A percentile compares a stretch with the other conserved stretches of the same genome.
Conservation (phyloP, 2,888 invertebrate genomes). For the Teinopalpus imperialis region DNA sequence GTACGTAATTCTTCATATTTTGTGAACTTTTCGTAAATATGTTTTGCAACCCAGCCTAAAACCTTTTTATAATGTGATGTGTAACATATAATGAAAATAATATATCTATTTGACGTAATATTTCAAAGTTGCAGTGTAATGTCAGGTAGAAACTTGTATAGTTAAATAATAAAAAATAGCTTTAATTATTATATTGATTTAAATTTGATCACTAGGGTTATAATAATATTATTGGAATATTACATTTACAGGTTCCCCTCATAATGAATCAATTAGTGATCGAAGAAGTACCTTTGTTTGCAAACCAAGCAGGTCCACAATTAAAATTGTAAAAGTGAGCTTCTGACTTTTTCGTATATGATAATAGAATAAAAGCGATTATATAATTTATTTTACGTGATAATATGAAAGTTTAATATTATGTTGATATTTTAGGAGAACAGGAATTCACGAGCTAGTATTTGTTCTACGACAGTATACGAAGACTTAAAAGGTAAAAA, state of each 20-base stretch:
- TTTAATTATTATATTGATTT: slow-evolving; percentile 27
- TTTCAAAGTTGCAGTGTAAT: slow-evolving; percentile 79
- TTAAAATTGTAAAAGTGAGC: slow-evolving; percentile 69
- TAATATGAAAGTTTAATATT: no score
- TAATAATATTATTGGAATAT: no score
- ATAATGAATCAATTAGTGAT: slow-evolving; percentile 73
- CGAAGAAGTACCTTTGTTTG: slow-evolving; percentile 69
- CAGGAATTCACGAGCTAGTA: slow-evolving; percentile 54
- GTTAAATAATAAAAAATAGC: slow-evolving; percentile 4
- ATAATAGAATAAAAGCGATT: no score
- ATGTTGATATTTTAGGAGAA: slow-evolving; percentile 52
- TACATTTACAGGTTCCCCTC: slow-evolving; percentile 62
- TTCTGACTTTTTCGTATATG: no score
- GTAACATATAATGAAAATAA: slow-evolving; percentile 27
- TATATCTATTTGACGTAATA: slow-evolving; percentile 54
- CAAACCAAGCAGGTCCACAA: slow-evolving; percentile 66
- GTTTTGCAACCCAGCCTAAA: no score
- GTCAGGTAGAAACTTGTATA: slow-evolving; percentile 63
- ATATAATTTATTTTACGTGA: no score
- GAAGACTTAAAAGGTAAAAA: slow-evolving; percentile 64
- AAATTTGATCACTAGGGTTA: slow-evolving; percentile 27
- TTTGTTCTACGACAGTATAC: slow-evolving; percentile 52
- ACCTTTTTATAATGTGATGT: slow-evolving; percentile 30
- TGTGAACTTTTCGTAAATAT: no score
- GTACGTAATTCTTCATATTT: no score